Evolutionary conservation across 2,797 vertebrate genomes (phyloP), one percentile per base, ranked within the genome.

Genomic region (Sarcoramphus papa): DNA sequence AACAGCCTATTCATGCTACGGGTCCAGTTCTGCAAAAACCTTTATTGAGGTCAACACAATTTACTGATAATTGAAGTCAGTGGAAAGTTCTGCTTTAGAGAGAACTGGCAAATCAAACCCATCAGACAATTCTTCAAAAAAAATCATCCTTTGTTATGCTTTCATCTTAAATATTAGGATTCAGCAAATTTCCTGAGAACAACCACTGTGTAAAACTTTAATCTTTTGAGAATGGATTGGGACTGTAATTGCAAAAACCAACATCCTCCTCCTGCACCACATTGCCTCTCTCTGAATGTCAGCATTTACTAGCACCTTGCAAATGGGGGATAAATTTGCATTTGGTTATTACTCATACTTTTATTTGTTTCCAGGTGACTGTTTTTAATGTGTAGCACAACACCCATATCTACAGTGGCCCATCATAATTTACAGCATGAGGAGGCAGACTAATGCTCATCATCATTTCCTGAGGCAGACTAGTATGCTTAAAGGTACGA

Each of bases 161-260:
- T 97, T 95, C 93, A 93, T 96, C 87, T 97, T 73, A 86, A 96
- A 95, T 94, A 88, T 69, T 88, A 93, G 57, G 84, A 96, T 93
- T 96, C 92, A 96, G 91, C 95, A 93, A 84, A 90, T 93, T 96
- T 90, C 76, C 62, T 2, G 16, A 92, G 93, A 95, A 95, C 87
- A 92, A 92, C 93, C 76, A 80, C 96, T 78, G 86, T 75, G 93
- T 95, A 95, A 96, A 97, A 97, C 95, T 94, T 96, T 93, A 96
- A 94, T 97, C 93, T 97, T 94, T 59, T 25, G 81, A 92, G 94
- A 72, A 68, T n/a, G 91, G 89, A 62, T 92, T 41, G 41, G 74
- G 92, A 91, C 81, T 91, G 81, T 87, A 97, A 94, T 91, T 93
- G 86, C 86, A 93, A 94, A 94, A 50, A 5, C 43, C 81, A 80